Base-by-base conservation (phyloP, 2,888 invertebrate species). In the Microplitis deprimator region DNA sequence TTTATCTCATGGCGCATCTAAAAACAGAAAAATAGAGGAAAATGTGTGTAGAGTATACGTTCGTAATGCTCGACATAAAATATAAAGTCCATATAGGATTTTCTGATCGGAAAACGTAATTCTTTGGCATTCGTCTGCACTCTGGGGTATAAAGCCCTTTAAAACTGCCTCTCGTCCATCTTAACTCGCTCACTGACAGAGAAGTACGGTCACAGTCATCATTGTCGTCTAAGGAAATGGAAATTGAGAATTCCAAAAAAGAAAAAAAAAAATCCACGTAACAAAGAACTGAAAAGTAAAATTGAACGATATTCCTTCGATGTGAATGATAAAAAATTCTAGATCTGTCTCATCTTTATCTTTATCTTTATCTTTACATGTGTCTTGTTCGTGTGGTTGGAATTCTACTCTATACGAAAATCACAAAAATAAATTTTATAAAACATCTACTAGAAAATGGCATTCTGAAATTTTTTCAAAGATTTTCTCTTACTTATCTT, bases 91-190 rank as follows among this genome's bases (percentile, higher is more conserved):
- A 64, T 65, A 70, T 16, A 62, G 50, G 60, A 38, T 64, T 73
- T 67, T 50, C 39, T 10, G 29, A 20, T 64, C 50, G 29, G 68
- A 61, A 73, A 73, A 77, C 41, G 73, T 39, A 59, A 69, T 73
- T 40, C 72, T 59, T 77, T 73, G 73, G 71, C 77, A 77, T 65
- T 16, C 75, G 73, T 64, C 77, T 77, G 77, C 68, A 64, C 50
- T 13, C 50, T 50, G 13, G 50, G 50, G 50, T 13, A 64, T 62
- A 69, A 68, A 41, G 41, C 61, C 76, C 62, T 72, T 38, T 68
- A 68, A 68, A 73, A 77, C 62, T 73, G 68, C 68, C 68, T 73
- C 73, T 68, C 73, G 73, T 77, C 68, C 77, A 77, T 77, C 65
- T 69, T 68, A 40, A 38, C 68, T 10, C 62, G 41, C 73, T 73